A percentile compares a stretch with the other conserved stretches of the same genome.
phyloP scores from a whole-genome alignment of 2,797 vertebrate genomes.

The Paratrypauchen microcephalus region DNA sequence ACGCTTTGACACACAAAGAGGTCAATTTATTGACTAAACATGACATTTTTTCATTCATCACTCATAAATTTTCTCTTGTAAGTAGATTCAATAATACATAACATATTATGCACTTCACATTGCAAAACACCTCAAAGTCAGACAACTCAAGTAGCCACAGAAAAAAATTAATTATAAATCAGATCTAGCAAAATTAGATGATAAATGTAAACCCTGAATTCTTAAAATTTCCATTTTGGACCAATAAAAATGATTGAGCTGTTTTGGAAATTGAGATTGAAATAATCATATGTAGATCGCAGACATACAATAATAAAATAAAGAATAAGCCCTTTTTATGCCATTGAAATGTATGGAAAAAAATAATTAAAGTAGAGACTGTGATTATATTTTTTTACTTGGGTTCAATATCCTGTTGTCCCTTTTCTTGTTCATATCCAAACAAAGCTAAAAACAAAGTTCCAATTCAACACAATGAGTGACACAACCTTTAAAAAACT shows the following conservation, averaged over 20 bases:
- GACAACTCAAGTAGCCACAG: not conserved
- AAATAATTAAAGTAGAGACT: too few species aligned
- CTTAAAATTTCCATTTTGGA: not conserved
- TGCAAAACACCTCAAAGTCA: constrained; percentile 25
- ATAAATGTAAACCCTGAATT: not conserved
- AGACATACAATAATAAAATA: not conserved
- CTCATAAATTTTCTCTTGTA: constrained; percentile 36
- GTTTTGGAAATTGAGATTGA: not conserved
- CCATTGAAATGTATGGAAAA: not conserved
- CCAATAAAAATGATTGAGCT: not conserved
- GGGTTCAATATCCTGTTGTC: not conserved
- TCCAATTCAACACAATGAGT: constrained; percentile 8
- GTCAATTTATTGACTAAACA: constrained; percentile 62
- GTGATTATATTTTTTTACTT: not conserved
- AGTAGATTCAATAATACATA: constrained; percentile 17
- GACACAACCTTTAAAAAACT: constrained; percentile 19
- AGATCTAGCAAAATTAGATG: not conserved
- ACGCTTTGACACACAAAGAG: too few species aligned
- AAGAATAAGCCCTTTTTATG: not conserved
- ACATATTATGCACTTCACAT: constrained; percentile 11
- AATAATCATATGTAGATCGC: not conserved
- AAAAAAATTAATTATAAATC: not conserved
- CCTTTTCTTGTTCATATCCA: constrained; percentile 22
- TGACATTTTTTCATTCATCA: constrained; percentile 48
- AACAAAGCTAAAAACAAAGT: constrained; percentile 24